Base-by-base conservation (phyloP, 2,113 vertebrate genomes). In the Butorides virescens region DNA sequence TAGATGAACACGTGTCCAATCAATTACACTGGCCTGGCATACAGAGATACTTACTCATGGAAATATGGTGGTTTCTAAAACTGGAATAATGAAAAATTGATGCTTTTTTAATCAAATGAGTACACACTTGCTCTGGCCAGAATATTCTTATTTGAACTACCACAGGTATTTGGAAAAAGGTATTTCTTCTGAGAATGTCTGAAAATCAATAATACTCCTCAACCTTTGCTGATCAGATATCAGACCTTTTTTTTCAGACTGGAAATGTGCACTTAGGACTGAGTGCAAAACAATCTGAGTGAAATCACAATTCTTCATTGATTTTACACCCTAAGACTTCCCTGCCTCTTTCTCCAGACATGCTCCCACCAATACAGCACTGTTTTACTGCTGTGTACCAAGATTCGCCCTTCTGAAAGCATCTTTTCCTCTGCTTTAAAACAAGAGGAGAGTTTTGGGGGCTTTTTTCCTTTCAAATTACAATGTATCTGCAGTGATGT, bases 31-130 rank as follows among this genome's bases (percentile, higher is more conserved):
- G 12, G 67, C 67, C 74, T 88, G 55, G 34, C 67, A 47, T 46
- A 86, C 16, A 83, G 65, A 92, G 86, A 90, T 94, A 89, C 42
- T 91, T 79, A 62, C 71, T 67, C 71, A 53, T 59, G 52, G 59
- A 95, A 96, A 94, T 72, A 93, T 3, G 15, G 42, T 55, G n/a
- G 76, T 91, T 96, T 96, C 79, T 86, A 92, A 89, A 88, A 81
- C 11, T 32, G 29, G 70, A 92, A 84, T 89, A 85, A 93, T 91
- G 65, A 92, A 94, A 93, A 94, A 87, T n/a, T 81, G 34, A 89
- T 87, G 66, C 7, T 34, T 92, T 90, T 94, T 85, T 82, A 92
- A 93, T 72, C 71, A 94, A 90, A 91, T 71, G 37, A 90, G 36
- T 71, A 59, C 58, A 88, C 32, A 56, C 42, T 86, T 89, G 37